phyloP scores from a whole-genome alignment of 2,888 invertebrate genomes.

The Steromphala cineraria region DNA sequence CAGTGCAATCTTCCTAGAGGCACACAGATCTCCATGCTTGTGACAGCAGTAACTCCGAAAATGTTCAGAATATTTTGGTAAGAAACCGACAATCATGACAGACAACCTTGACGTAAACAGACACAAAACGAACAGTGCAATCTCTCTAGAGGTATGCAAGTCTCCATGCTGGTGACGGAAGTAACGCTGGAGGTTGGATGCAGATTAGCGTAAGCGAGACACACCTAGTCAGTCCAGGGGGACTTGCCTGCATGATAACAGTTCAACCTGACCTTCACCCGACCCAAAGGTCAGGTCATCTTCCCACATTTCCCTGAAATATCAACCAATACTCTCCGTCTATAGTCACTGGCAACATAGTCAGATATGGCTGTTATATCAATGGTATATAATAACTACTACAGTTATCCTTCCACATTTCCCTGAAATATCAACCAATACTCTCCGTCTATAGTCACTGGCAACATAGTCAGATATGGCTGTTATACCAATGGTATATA shows the following conservation, averaged over 20 bases:
- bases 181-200: neutral
- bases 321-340: neutral
- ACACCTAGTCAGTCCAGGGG: constrained; percentile 1
- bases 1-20: neutral
- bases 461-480: neutral
- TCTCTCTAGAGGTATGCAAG: too few relatives aligned
- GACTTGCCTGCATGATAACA: constrained; percentile 2
- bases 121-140: too few relatives aligned
- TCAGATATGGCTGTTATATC: neutral
- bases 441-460: neutral
- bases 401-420: neutral
- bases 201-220: neutral
- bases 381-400: too few relatives aligned
- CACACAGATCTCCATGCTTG: too few relatives aligned
- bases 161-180: neutral
- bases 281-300: constrained; percentile 1
- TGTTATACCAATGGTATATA: too few relatives aligned
- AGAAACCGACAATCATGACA: too few relatives aligned
- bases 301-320: neutral
- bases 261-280: neutral
- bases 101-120: too few relatives aligned
- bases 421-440: neutral
- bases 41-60: too few relatives aligned
- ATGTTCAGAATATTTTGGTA: neutral
- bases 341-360: too few relatives aligned